phyloP scores from a whole-genome alignment of 2,888 invertebrate genomes.

The Mythimna ferrago region DNA sequence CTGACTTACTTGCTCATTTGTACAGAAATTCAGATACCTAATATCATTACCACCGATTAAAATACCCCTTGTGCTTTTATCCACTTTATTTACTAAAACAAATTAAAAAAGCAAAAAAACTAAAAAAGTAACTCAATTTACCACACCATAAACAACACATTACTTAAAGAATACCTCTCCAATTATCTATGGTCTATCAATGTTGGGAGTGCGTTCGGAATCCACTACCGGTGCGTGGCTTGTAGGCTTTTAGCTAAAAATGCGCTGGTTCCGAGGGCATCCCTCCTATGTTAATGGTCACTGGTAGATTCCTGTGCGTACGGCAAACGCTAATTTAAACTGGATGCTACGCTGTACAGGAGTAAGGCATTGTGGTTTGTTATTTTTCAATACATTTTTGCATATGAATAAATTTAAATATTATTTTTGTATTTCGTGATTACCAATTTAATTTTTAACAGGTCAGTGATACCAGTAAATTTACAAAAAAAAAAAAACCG shows the following conservation, averaged over 20 bases:
- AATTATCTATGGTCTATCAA: conserved; percentile 72
- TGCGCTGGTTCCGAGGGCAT: conserved; percentile 72
- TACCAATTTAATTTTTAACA: background rate
- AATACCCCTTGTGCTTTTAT: background rate
- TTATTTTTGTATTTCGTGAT: background rate
- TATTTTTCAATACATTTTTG: conserved; percentile 1
- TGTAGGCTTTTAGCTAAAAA: conserved; percentile 80
- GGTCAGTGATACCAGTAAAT: background rate
- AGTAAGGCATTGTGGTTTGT: conserved; percentile 40
- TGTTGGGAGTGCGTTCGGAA: conserved; percentile 61
- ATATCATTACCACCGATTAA: conserved; percentile 4
- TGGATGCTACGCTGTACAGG: conserved; percentile 76
- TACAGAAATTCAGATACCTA: background rate
- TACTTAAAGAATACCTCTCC: conserved; percentile 60
- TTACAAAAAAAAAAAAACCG: background rate
- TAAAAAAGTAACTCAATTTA: conserved; percentile 55
- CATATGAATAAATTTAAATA: background rate
- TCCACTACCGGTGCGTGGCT: conserved; percentile 57
- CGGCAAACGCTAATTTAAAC: conserved; percentile 84
- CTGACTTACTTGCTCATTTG: background rate
- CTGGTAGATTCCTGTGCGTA: conserved; percentile 76
- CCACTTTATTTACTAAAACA: background rate
- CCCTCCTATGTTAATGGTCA: conserved; percentile 84
- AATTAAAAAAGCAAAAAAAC: conserved; percentile 10
- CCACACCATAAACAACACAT: conserved; percentile 59